Evolutionary conservation across 2,888 invertebrate species (phyloP), one percentile per base, ranked within the genome.

Genomic region (Platycheirus albimanus): DNA sequence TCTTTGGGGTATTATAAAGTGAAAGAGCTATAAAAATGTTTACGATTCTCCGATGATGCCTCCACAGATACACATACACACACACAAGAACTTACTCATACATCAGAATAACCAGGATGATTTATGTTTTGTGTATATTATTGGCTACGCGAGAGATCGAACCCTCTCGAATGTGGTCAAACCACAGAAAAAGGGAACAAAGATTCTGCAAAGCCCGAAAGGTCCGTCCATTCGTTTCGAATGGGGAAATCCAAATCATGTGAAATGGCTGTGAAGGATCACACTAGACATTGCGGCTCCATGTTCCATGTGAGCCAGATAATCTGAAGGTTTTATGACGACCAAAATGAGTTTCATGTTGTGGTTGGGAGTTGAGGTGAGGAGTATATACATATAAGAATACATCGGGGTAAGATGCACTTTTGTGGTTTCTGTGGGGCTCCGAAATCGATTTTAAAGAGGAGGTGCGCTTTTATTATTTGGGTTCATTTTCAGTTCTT

Each of bases 121-220:
- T 81, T 81, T 81, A 81, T 81, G 77, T 33, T 81, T 81, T 81
- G 81, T 81, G 81, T 81, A 77, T 81, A 81, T 77, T 81, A 67
- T 63, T 71, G 81, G 67, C 74, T 80, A 56, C 74, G 69, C 74
- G 58, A 76, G 71, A 66, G 24, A 58, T 67, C 66, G 41, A 49
- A 52, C 47, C 24, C 36, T 66, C 61, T 66, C 43, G 67, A 76
- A 81, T 81, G 77, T 66, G 76, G 76, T 81, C 61, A 54, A 66
- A 38, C 71, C 24, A 30, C 38, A 56, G n/a, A n/a, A n/a, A n/a
- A 7, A 15, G 15, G 41, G 28, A 66, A 45, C 20, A 58, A 19
- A 38, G 61, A 24, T 43, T 47, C 47, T 15, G 17, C 41, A 33
- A 49, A 58, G 45, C 61, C 72, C 70, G 36, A 61, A 64, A 52